Percentiles rank a stretch among this genome's conserved stretches.
These are phyloP conservation scores for Drosophila limbata DNA, from an alignment of 2,888 invertebrate species.

Conservation along the genomic window DNA sequence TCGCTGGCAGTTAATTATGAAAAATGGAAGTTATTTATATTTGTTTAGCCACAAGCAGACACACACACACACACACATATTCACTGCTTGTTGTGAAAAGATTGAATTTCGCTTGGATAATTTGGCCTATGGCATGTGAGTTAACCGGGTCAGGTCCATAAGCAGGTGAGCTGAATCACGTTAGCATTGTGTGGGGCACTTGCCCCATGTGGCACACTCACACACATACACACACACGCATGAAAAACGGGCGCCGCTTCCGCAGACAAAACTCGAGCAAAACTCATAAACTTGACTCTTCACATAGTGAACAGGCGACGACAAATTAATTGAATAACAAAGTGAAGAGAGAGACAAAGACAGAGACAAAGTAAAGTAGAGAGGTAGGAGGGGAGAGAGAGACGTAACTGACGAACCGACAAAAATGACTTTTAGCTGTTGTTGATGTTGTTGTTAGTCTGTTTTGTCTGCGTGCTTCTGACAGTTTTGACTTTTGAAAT, in stretches of 20 bases:
- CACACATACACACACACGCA: constrained; percentile 1
- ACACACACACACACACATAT: not conserved
- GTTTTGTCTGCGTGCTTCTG: constrained; percentile 26
- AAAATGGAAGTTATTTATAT: constrained; percentile 2
- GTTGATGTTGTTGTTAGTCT: constrained; percentile 24
- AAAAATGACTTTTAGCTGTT: constrained; percentile 19
- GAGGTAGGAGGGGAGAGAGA: not conserved
- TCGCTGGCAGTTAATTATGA: not conserved
- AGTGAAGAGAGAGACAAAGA: constrained; percentile 5
- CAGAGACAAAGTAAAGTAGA: not conserved
- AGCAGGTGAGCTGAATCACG: constrained; percentile 40
- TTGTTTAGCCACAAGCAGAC: not conserved
- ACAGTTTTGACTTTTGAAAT: constrained; percentile 10
- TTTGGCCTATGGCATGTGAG: constrained; percentile 10
- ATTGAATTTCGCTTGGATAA: constrained; percentile 29
- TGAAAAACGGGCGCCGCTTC: constrained; percentile 43
- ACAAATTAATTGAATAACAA: constrained; percentile 65
- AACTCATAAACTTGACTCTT: constrained; percentile 42
- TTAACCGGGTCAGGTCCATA: constrained; percentile 59
- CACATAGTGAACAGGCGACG: constrained; percentile 27
- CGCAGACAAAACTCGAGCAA: constrained; percentile 51
- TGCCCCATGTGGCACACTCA: constrained; percentile 27
- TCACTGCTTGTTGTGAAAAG: constrained; percentile 24
- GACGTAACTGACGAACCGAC: constrained; percentile 13
- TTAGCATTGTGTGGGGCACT: constrained; percentile 9